Conservation (phyloP, 2,113 vertebrate genomes). For the Grammatotria lemairii region DNA sequence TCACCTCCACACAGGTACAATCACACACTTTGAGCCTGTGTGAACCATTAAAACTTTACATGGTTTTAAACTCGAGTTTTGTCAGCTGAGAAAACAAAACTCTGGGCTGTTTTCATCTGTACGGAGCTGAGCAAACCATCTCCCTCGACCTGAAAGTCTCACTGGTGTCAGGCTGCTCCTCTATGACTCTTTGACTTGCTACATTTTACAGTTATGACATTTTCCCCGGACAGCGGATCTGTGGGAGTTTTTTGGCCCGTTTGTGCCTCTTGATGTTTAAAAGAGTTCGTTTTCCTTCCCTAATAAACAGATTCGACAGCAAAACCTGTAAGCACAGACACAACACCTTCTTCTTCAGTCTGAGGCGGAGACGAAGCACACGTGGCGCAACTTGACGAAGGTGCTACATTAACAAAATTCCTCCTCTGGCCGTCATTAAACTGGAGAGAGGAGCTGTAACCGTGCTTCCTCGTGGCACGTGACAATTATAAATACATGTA, state of each 20-base stretch:
- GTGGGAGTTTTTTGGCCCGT: not conserved
- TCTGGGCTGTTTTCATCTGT: not conserved
- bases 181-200: not conserved
- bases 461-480: not conserved
- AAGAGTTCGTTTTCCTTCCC: rapidly evolving
- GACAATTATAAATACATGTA: not conserved
- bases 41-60: not conserved
- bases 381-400: not conserved
- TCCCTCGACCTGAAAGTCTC: rapidly evolving
- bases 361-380: rapidly evolving
- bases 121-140: not conserved
- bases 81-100: not conserved
- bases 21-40: not conserved
- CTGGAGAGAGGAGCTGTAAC: not conserved
- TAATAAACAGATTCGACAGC: not conserved
- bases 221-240: rapidly evolving
- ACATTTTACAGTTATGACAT: not conserved
- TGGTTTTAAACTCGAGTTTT: not conserved
- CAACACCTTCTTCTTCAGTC: not conserved
- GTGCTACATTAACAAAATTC: not conserved
- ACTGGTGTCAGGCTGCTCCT: not conserved
- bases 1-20: not conserved
- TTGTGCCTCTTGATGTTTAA: not conserved
- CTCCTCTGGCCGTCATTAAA: rapidly evolving
- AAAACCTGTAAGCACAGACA: not conserved